Base-by-base conservation (phyloP, 2,888 invertebrate species). In the Monochamus alternatus region DNA sequence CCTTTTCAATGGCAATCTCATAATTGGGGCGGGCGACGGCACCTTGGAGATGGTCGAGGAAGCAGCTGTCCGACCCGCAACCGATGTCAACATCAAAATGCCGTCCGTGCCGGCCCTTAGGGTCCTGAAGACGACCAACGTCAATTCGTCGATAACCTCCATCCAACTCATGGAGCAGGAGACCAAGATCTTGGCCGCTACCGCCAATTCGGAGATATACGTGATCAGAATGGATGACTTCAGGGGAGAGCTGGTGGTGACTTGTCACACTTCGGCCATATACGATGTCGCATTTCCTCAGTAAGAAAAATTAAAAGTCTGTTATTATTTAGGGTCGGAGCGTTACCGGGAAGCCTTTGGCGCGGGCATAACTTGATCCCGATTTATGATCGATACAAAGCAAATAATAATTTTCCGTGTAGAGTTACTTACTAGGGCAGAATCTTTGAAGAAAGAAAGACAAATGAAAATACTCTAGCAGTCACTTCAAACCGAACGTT, bases 11-110 rank as follows among this genome's bases (percentile, higher is more conserved):
- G 92, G 92, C 0, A 91, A 91, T 76, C 84, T 96, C 31, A 88
- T 97, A 3, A 92, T 97, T 75, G 98, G 97, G 0, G 93, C 95
- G 3, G 98, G 98, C 0, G 94, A 96, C 88, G 98, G 98, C 0
- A 93, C 93, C 0, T 88, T 97, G 0, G 95, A 96, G 80, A 80
- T 95, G 31, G 92, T 95, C 1, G 92, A 93, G 82, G 88, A 88
- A 78, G 82, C 81, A 12, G 71, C 79, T 9, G 71, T 76, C 8
- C 78, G 78, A 14, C 59, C 65, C 51, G 9, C 68, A 64, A 32
- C 66, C 4, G 78, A 80, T n/a, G 85, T 89, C 3, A 90, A 90
- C 82, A 77, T 88, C 3, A 90, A 89, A 82, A 77, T 88, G 31
- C 89, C 90, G 1, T 89, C 89, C 22, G 84, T 88, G 12, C 91